A percentile compares a stretch with the other conserved stretches of the same genome.
Conservation (phyloP, 2,113 vertebrate genomes). For the Pseudorasbora parva region DNA sequence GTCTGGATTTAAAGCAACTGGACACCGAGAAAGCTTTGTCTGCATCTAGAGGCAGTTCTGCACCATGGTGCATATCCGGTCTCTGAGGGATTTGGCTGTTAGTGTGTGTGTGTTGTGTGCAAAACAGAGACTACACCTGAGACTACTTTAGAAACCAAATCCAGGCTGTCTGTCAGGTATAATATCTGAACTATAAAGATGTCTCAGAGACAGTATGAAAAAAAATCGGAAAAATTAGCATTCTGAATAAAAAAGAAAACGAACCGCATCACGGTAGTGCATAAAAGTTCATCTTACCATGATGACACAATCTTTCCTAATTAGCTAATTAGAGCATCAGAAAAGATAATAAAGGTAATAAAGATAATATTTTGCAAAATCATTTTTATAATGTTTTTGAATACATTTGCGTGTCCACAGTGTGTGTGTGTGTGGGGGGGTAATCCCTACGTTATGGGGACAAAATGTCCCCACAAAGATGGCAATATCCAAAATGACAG, state of each 20-base stretch:
- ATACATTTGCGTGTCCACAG: too few species aligned
- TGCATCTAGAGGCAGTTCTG: conserved; percentile 1
- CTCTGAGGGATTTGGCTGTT: conserved; percentile 30
- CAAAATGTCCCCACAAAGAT: too few species aligned
- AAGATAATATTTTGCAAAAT: too few species aligned
- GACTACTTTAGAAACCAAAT: conserved; percentile 21
- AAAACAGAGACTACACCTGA: neutral
- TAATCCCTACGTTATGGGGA: too few species aligned
- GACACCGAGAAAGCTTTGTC: neutral
- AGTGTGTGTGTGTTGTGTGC: neutral
- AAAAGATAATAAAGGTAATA: too few species aligned
- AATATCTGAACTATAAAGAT: conserved; percentile 2
- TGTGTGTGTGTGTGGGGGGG: too few species aligned
- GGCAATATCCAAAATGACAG: too few species aligned
- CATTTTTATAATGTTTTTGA: too few species aligned
- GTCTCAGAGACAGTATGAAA: neutral
- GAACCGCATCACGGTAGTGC: neutral
- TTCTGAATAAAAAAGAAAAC: neutral
- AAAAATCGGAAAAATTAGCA: neutral
- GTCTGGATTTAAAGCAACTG: neutral
- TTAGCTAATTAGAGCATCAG: too few species aligned
- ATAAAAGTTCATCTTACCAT: neutral
- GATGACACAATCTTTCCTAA: too few species aligned
- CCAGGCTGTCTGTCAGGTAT: conserved; percentile 16
- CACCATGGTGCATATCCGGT: neutral